Evolutionary conservation across 2,888 invertebrate genomes (phyloP).

Genomic region (Meliscaeva auricollis): DNA sequence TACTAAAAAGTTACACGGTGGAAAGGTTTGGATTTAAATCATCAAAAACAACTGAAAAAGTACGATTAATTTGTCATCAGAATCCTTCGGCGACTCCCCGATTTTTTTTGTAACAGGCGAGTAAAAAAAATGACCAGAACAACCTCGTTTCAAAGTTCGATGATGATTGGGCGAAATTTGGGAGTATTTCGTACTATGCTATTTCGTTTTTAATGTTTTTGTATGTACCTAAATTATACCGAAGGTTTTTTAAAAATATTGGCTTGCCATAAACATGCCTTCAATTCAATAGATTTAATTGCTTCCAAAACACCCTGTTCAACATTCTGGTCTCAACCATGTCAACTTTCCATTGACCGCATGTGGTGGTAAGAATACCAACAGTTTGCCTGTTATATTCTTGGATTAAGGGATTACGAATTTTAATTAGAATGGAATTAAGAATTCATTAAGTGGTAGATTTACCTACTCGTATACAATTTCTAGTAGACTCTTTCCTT

Average conservation of each 20-base stretch:
- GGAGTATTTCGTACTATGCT: too few species aligned
- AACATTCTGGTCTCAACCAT: not conserved
- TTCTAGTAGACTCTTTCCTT: not conserved
- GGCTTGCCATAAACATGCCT: not conserved
- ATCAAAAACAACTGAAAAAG: too few species aligned
- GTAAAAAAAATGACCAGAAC: too few species aligned
- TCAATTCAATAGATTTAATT: not conserved
- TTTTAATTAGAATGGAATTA: slow-evolving; percentile 74
- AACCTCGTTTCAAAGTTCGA: too few species aligned
- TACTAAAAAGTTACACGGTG: too few species aligned
- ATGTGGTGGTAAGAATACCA: not conserved
- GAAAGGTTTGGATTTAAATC: too few species aligned
- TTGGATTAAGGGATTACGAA: slow-evolving; percentile 64
- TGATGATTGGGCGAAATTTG: too few species aligned
- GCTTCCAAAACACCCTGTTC: not conserved
- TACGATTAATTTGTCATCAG: too few species aligned
- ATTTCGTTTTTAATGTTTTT: too few species aligned
- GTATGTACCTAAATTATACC: too few species aligned
- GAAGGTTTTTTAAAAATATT: not conserved
- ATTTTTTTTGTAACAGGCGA: too few species aligned
- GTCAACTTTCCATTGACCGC: not conserved
- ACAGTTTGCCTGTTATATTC: slow-evolving; percentile 31
- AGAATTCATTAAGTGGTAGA: slow-evolving; percentile 64
- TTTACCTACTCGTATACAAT: not conserved
- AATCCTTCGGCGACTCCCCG: too few species aligned